A percentile compares a stretch with the other conserved stretches of the same genome.
Evolutionary conservation across 1,140 invertebrate genomes (phyloP).

Genomic region (Heliconius congener): DNA sequence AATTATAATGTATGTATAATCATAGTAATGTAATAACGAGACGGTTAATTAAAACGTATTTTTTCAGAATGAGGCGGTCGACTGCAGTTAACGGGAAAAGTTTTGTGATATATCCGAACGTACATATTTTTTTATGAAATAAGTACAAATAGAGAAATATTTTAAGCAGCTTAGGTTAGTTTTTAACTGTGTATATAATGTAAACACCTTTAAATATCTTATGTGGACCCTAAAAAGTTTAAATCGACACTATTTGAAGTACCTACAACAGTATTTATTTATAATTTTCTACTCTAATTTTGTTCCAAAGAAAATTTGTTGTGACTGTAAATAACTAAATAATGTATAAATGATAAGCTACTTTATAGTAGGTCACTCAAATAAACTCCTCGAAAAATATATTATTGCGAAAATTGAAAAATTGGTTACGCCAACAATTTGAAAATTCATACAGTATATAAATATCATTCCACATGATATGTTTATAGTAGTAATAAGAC

Average conservation of each 20-base stretch:
- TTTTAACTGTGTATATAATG: conserved; percentile 54
- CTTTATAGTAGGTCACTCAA: conserved; percentile 7
- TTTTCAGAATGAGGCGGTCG: conserved; percentile 68
- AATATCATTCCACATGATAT: not conserved
- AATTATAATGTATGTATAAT: too few relatives aligned
- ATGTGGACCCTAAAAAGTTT: conserved; percentile 32
- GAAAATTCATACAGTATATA: not conserved
- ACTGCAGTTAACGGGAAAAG: conserved; percentile 55
- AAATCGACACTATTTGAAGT: conserved; percentile 30
- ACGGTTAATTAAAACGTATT: conserved; percentile 1
- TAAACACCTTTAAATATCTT: conserved; percentile 34
- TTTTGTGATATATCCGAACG: conserved; percentile 75
- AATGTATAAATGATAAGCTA: not conserved
- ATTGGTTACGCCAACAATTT: not conserved
- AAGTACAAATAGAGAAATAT: conserved; percentile 74
- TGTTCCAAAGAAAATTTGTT: conserved; percentile 17
- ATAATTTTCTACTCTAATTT: conserved; percentile 8
- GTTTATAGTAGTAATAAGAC: too few relatives aligned
- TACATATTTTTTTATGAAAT: conserved; percentile 79
- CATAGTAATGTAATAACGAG: too few relatives aligned
- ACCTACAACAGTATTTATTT: not conserved
- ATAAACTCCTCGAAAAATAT: not conserved
- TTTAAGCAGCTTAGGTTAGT: conserved; percentile 50
- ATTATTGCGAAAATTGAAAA: not conserved
- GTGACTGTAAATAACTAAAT: conserved; percentile 20